Evolutionary conservation across 2,888 invertebrate species (phyloP).

Genomic region (Halictus ligatus): DNA sequence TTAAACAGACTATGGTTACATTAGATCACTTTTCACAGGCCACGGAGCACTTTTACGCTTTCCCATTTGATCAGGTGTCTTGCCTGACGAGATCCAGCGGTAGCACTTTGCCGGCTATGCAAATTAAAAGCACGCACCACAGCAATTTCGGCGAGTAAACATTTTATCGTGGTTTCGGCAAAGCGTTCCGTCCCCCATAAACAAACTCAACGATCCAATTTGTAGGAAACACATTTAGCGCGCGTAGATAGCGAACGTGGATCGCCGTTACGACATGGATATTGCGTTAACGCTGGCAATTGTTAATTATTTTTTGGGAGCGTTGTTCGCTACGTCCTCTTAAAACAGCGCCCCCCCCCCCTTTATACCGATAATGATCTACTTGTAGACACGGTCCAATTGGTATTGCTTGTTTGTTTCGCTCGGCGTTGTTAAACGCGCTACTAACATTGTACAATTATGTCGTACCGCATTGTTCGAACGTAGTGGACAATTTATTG

Average conservation of each 20-base stretch:
- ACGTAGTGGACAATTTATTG: background rate
- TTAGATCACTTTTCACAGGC: background rate
- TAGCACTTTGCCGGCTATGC: slow-evolving; percentile 23
- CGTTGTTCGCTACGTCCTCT: background rate
- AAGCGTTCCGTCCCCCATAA: slow-evolving; percentile 67
- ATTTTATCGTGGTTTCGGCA: slow-evolving; percentile 55
- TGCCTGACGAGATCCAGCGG: slow-evolving; percentile 22
- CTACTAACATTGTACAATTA: background rate
- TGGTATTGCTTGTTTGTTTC: background rate
- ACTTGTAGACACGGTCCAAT: background rate
- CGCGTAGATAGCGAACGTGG: slow-evolving; percentile 19
- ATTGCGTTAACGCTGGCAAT: slow-evolving; percentile 11
- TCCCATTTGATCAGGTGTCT: background rate
- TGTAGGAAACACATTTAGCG: slow-evolving; percentile 57
- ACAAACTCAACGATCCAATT: slow-evolving; percentile 66
- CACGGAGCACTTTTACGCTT: background rate
- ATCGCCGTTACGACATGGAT: slow-evolving; percentile 11
- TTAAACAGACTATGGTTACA: background rate
- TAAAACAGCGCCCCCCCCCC: background rate
- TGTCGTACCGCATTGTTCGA: background rate
- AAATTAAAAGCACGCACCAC: slow-evolving; percentile 64
- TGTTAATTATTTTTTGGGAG: slow-evolving; percentile 47
- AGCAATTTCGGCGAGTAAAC: slow-evolving; percentile 58
- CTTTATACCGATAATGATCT: background rate
- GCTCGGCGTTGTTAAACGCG: background rate